Base-by-base conservation (phyloP, 2,888 invertebrate genomes). In the Agonopterix arenella region DNA sequence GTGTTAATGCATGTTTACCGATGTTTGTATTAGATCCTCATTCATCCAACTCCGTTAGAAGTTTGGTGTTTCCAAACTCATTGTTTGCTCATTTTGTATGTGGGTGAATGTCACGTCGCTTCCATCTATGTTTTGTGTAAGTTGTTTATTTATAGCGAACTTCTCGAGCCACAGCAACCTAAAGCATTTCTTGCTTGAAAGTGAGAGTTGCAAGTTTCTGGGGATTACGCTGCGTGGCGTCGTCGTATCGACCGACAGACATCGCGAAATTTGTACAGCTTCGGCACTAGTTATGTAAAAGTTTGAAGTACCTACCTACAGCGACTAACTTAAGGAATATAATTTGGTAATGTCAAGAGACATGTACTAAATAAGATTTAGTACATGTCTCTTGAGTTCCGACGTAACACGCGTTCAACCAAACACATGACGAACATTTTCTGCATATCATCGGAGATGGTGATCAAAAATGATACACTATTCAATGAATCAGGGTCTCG, bases 131-230 rank as follows among this genome's bases (percentile, higher is more conserved):
- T 72, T 72, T 73, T 75, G 70, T 73, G 66, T 62, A 61, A 63
- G 60, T 71, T 64, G 63, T 67, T 64, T 71, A 70, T 76, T 70
- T 75, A 69, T 68, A 72, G 68, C 62, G 59, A 66, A 70, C 66
- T 70, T 72, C 70, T 71, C 61, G 67, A 28, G 28, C 28, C 28
- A 28, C 28, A 71, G 66, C 66, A 67, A 71, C 70, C 75, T 70
- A 49, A 46, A 76, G 70, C 74, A 68, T 77, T 80, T 77, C 80
- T 83, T 76, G 73, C 70, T 69, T 61, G 80, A 84, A 83, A 84
- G 84, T 69, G 84, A 85, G 80, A 84, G 84, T 83, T 70, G 62
- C 70, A 78, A 81, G 83, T 83, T 83, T 80, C 76, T 73, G 66
- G 66, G 66, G 72, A 69, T 65, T 59, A 61, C 66, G 70, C 69